These are phyloP conservation scores for Serrognathus titanus DNA, from an alignment of 2,888 invertebrate genomes.

Conservation along the genomic window DNA sequence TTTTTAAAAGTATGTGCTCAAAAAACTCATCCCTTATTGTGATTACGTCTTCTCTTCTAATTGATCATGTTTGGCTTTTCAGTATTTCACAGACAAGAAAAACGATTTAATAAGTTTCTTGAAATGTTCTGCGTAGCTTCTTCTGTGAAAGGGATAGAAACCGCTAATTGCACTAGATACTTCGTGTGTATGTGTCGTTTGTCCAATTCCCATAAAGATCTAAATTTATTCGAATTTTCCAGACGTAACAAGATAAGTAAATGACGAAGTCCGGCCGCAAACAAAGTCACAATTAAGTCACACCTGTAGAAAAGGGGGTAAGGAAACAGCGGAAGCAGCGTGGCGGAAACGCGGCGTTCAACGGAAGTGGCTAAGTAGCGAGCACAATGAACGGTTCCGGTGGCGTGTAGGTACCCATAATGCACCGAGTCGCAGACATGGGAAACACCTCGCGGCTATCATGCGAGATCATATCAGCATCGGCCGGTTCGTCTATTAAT, in stretches of 20 bases:
- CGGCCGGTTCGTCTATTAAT: constrained; percentile 27
- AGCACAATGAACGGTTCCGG: constrained; percentile 51
- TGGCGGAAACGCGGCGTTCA: constrained; percentile 47
- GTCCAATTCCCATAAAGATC: too few relatives aligned
- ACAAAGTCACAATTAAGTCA: constrained; percentile 30
- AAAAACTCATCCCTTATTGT: too few relatives aligned
- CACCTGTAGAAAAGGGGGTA: constrained; percentile 35
- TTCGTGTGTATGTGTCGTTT: too few relatives aligned
- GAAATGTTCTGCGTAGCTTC: too few relatives aligned
- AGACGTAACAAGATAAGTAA: neutral
- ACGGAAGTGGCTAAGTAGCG: constrained; percentile 51
- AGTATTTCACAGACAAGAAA: too few relatives aligned
- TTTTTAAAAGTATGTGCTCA: too few relatives aligned
- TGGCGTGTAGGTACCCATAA: constrained; percentile 37
- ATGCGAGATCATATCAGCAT: constrained; percentile 29
- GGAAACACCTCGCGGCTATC: constrained; percentile 28
- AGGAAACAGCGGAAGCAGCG: constrained; percentile 47
- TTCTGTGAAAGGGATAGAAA: too few relatives aligned
- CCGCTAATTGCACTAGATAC: too few relatives aligned
- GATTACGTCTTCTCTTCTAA: too few relatives aligned
- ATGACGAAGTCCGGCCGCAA: neutral
- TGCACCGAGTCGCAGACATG: constrained; percentile 26
- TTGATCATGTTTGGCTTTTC: too few relatives aligned
- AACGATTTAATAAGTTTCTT: too few relatives aligned
- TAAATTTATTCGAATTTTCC: too few relatives aligned